These are phyloP conservation scores for Rhizoglyphus robini DNA, from an alignment of 1,140 invertebrate genomes.

Conservation along the genomic window DNA sequence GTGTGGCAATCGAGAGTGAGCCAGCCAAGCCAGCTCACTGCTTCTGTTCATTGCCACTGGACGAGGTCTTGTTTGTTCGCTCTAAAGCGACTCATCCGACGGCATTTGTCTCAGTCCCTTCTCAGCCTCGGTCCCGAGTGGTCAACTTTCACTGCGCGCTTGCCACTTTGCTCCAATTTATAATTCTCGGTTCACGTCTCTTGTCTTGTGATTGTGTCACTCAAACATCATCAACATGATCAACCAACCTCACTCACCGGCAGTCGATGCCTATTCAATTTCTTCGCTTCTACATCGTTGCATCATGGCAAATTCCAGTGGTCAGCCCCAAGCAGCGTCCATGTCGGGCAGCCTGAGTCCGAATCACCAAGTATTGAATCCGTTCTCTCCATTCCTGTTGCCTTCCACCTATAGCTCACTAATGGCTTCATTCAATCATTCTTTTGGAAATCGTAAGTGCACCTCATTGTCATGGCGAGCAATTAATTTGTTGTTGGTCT, in stretches of 20 bases:
- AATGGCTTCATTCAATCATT: slow-evolving; percentile 10
- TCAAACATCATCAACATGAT: background rate
- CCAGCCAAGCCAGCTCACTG: background rate
- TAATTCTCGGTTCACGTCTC: no score
- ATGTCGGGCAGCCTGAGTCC: no score
- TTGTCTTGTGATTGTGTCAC: no score
- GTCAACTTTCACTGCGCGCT: no score
- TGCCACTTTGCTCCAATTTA: no score
- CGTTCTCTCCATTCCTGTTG: background rate
- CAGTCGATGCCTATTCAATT: background rate
- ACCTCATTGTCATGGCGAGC: background rate
- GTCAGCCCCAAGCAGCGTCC: no score
- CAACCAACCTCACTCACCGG: no score
- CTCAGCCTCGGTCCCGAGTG: background rate
- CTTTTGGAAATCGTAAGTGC: background rate
- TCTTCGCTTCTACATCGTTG: background rate
- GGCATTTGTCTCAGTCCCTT: background rate
- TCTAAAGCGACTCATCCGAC: background rate
- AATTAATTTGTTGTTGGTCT: background rate
- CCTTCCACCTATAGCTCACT: background rate
- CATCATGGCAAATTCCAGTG: background rate
- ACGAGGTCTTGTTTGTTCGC: background rate
- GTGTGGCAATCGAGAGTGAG: background rate
- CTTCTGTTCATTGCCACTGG: background rate
- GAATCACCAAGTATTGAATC: background rate